Base-by-base conservation (phyloP, 2,797 vertebrate genomes). In the Myripristis murdjan region DNA sequence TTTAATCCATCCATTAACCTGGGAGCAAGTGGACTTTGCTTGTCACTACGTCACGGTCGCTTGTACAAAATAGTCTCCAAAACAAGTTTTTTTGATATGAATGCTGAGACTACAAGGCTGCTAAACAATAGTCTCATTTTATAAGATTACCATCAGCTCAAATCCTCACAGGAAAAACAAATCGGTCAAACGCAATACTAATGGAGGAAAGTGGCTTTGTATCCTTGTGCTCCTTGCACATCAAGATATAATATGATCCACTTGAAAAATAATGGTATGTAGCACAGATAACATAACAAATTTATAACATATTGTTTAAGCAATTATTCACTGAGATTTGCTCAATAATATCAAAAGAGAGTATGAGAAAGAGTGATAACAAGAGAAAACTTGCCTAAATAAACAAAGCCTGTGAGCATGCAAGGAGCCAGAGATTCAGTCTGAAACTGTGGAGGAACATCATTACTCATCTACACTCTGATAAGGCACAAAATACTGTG, bases 41-140 rank as follows among this genome's bases (percentile, higher is more conserved):
- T 89, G 83, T 73, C 62, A 74, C 88, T 81, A 93, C 82, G 91
- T 86, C 94, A 89, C 83, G 78, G 77, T 75, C 84, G 71, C 70
- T 83, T 77, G 53, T 43, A 80, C 64, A 82, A 89, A 84, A 2
- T 53, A 87, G 62, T 76, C 74, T 83, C 69, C 31, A 77, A 83
- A 82, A 66, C n/a, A 28, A 54, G 67, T n/a, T 73, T 14, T 56
- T 75, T 76, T 58, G 14, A 73, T 48, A 26, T 62, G 43, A 43
- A 73, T 26, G 7, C 20, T 49, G 31, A 2, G 18, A 26, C 18
- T 69, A 1, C 26, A 44, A 33, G 4, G 0, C 1, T 59, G 31
- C 46, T 9, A 53, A n/a, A 82, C 41, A 41, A n/a, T 2, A 26
- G 11, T 39, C 22, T 46, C 1, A 5, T 24, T 43, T 33, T 43